Conservation (phyloP, 2,113 vertebrate genomes). For the Stegastes partitus region DNA sequence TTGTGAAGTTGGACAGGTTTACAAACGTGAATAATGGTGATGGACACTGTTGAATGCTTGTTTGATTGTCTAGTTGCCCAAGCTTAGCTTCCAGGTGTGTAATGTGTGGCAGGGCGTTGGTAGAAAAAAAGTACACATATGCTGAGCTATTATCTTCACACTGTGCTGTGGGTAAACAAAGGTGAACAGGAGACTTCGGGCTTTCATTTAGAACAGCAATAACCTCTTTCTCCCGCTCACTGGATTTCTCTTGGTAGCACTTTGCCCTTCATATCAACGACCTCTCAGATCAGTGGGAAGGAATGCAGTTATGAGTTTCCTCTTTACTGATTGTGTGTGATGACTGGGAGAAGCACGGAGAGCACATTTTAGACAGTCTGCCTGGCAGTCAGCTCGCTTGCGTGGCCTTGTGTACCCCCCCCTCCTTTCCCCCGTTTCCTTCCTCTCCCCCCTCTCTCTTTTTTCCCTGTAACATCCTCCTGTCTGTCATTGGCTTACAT, state of each 20-base stretch:
- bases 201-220: not conserved
- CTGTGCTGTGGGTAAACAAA: not conserved
- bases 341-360: constrained; percentile 26
- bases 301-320: constrained; percentile 67
- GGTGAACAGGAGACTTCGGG: not conserved
- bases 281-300: constrained; percentile 47
- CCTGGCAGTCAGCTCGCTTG: constrained; percentile 56
- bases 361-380: constrained; percentile 34
- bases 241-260: not conserved
- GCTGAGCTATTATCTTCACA: not conserved
- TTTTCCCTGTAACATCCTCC: constrained; percentile 39
- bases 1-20: not conserved
- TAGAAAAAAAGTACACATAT: not conserved
- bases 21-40: not conserved
- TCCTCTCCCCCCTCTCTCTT: constrained; percentile 3
- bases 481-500: constrained; percentile 55
- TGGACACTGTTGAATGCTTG: not conserved
- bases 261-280: constrained; percentile 27
- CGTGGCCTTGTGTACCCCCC: constrained; percentile 45
- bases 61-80: constrained; percentile 1
- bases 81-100: constrained; percentile 15
- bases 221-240: not conserved
- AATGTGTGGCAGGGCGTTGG: not conserved
- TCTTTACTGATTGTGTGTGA: constrained; percentile 28
- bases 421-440: constrained; percentile 15